Evolutionary conservation across 2,113 vertebrate species (phyloP), one percentile per base, ranked within the genome.

Genomic region (Harpagus bidentatus): DNA sequence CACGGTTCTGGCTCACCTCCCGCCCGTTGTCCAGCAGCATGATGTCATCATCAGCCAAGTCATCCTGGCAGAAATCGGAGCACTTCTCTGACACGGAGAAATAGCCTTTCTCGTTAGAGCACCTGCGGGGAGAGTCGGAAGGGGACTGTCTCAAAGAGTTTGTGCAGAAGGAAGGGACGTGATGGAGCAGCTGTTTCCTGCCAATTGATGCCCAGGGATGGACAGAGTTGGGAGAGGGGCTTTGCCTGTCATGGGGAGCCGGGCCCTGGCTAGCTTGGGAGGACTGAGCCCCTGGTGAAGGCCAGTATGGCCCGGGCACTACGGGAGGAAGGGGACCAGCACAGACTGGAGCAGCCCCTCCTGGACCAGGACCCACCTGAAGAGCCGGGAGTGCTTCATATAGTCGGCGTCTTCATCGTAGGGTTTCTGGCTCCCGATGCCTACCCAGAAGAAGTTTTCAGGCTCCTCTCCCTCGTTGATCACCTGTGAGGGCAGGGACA

Each of bases 401-500:
- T 99, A 99, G 3, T 99, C 99, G 0, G 99, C 99, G 0, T 99
- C 99, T 34, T 99, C 99, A 1, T 99, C 99, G 0, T 99, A 99
- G 11, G 97, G 93, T 90, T 99, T 99, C 98, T 99, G 99, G 42
- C 98, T 98, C 21, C 99, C 99, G 1, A 99, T 99, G 79, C 99
- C 99, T 7, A 99, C 99, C 99, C 99, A 99, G 98, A 99, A 99
- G 97, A 99, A 99, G 97, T 99, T 99, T 96, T 99, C 99, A 0
- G 99, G 99, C 96, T 99, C 99, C 92, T 99, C 99, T 3, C 99
- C 99, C 93, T 99, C 99, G 0, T 99, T 99, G 88, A 99, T 99
- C 21, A 99, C 99, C 99, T 99, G 80, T 0, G 3, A 84, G 20
- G 21, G 19, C 66, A 78, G 18, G 12, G 66, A 26, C 21, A 38